A percentile compares a stretch with the other conserved stretches of the same genome.
Evolutionary conservation across 2,797 vertebrate genomes (phyloP).

Genomic region (Phrynocephalus vlangalii): DNA sequence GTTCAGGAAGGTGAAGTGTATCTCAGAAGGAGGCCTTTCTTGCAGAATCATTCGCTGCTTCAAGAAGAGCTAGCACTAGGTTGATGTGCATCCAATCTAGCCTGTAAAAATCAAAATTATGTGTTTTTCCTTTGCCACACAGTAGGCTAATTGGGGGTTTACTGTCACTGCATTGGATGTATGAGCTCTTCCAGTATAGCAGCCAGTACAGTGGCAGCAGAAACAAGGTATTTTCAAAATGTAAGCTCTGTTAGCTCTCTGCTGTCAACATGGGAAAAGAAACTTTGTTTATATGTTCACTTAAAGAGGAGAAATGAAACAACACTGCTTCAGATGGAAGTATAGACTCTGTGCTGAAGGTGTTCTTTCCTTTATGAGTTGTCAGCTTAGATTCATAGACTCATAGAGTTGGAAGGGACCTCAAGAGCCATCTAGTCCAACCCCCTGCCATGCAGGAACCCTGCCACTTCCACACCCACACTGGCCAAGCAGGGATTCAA

Average conservation of each 20-base stretch:
- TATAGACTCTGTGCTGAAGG: neutral
- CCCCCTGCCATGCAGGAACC: no score
- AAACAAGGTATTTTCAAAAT: constrained; percentile 2
- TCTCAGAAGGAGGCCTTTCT: constrained; percentile 61
- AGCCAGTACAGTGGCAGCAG: neutral
- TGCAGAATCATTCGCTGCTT: constrained; percentile 14
- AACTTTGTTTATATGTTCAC: neutral
- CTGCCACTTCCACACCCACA: no score
- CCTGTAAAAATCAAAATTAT: constrained; percentile 12
- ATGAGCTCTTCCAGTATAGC: constrained; percentile 2
- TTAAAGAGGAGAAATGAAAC: neutral
- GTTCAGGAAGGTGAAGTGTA: constrained; percentile 66
- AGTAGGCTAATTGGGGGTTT: constrained; percentile 15
- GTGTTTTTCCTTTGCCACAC: neutral
- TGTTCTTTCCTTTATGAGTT: no score
- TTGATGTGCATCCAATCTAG: neutral
- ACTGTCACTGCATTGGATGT: neutral
- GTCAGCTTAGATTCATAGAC: no score
- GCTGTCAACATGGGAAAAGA: neutral
- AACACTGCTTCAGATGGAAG: neutral
- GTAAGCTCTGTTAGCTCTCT: neutral
- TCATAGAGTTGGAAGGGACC: no score
- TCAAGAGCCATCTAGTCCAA: no score
- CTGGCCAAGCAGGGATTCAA: no score
- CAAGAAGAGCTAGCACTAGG: neutral